Base-by-base conservation (phyloP, 2,797 vertebrate genomes). In the Salarias fasciatus region DNA sequence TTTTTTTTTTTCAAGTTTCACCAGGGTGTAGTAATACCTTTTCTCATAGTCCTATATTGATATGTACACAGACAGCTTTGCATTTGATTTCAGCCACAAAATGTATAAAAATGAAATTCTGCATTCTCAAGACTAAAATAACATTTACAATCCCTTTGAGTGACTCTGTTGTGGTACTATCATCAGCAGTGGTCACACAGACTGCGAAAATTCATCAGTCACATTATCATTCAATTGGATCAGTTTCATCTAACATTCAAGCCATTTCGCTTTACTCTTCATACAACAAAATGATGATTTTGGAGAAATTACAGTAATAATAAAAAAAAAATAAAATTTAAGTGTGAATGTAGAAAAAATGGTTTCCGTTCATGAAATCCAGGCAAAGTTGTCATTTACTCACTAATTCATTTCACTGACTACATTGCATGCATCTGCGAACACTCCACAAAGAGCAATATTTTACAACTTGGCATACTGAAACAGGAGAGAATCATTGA, bases 101-200 rank as follows among this genome's bases (percentile, higher is more conserved):
- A 78, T 47, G 77, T 65, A 69, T 77, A 85, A 80, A 85, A 71
- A 50, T 69, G 55, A 59, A 72, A 82, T 59, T 41, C 65, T 24
- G 18, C 53, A 82, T 74, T 80, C 18, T 81, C 41, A 66, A 72
- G 51, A 74, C 63, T 75, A 66, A 67, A 88, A 72, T 67, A 54
- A 78, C 82, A 83, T 79, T 86, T 86, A 88, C 78, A 87, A 86
- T 89, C 81, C 85, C 82, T 92, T 92, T 90, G 66, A 81, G 53
- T 92, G 82, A 71, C 74, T 84, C 74, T 75, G 69, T 66, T 60
- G 61, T 77, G 63, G 77, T 76, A 40, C 58, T 68, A 35, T 71
- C 51, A 61, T 83, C 71, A 72, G 67, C 63, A 48, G 61, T 72
- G 81, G 84, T 82, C 67, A 59, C 57, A 49, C 73, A 29, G 43